Evolutionary conservation across 2,797 vertebrate genomes (phyloP).

Genomic region (Notamacropus eugenii): DNA sequence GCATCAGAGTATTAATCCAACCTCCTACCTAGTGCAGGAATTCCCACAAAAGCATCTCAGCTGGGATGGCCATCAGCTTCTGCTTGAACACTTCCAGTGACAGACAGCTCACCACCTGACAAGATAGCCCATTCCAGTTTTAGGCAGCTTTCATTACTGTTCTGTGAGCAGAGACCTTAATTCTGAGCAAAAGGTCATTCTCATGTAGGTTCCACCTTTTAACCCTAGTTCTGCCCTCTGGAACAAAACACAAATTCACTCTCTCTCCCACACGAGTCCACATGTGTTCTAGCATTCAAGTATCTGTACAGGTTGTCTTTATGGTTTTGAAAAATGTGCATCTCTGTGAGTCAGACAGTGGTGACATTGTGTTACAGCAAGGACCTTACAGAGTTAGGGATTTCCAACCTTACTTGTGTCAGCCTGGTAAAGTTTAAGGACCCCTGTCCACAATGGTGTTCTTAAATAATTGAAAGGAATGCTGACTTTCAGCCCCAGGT

Average conservation of each 20-base stretch:
- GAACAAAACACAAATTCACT: not conserved
- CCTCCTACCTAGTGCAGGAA: not conserved
- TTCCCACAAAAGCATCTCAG: not conserved
- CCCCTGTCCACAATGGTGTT: not conserved
- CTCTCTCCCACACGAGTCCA: not conserved
- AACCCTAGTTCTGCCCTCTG: not conserved
- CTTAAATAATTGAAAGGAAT: not conserved
- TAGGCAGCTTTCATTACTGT: not conserved
- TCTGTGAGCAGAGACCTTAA: not conserved
- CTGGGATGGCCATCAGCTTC: not conserved
- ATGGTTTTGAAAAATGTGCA: not conserved
- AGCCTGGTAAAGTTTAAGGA: not conserved
- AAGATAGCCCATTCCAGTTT: not conserved
- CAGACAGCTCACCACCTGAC: not conserved
- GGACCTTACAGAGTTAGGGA: not conserved
- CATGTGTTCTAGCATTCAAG: not conserved
- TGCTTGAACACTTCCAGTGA: too few species aligned
- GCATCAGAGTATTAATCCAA: not conserved
- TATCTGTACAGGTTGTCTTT: not conserved
- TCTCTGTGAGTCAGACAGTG: not conserved
- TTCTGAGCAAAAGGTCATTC: not conserved
- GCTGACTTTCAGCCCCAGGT: not conserved
- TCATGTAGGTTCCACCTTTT: not conserved
- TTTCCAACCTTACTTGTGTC: not conserved
- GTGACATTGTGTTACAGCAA: not conserved